Base-by-base conservation (phyloP, 1,140 invertebrate species). In the Drosophila sechellia region DNA sequence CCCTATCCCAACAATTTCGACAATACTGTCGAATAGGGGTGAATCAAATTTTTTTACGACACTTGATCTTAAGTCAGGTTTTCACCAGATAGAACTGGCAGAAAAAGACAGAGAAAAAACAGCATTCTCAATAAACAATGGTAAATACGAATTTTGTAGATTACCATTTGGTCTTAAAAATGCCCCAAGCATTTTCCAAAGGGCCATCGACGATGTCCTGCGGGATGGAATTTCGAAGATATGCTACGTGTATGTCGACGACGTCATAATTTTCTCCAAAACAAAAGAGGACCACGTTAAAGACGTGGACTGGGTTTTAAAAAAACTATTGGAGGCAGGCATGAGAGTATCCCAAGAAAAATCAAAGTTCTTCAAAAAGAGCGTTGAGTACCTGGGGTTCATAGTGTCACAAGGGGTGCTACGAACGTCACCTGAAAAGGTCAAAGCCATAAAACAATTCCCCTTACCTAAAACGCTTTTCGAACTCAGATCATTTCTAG, bases 11-110 rank as follows among this genome's bases (percentile, higher is more conserved):
- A 20, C n/a, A 10, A 40, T 42, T 42, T 42, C 22, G 20, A 49
- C 37, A 5, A 55, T 42, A 55, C 13, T 55, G 37, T 27, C 22
- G 5, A 55, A 55, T 40, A 55, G 42, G 53, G 53, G 39, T 0
- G 4, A 55, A 27, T 22, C 20, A 2, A 22, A 22, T 22, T 22
- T 22, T 22, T 22, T 22, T 22, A 22, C 53, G 3, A 31, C 48
- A 15, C 46, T 49, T 2, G 8, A 49, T 4, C 48, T 49, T 8
- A 49, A 31, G 8, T 27, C 25, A 4, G 48, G 25, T 3, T 48
- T 48, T 4, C 46, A 48, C 13, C 22, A 48, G 13, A 49, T 49
- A 25, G 46, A 48, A 13, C 10, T 48, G 12, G 45, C 46, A 4
- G 22, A 27, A 15, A 49, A 25, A 5, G 20, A 25, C 12, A 13